Base-by-base conservation (phyloP, 92 coral and sea anemone genomes). In the Epizoanthus rinbou region DNA sequence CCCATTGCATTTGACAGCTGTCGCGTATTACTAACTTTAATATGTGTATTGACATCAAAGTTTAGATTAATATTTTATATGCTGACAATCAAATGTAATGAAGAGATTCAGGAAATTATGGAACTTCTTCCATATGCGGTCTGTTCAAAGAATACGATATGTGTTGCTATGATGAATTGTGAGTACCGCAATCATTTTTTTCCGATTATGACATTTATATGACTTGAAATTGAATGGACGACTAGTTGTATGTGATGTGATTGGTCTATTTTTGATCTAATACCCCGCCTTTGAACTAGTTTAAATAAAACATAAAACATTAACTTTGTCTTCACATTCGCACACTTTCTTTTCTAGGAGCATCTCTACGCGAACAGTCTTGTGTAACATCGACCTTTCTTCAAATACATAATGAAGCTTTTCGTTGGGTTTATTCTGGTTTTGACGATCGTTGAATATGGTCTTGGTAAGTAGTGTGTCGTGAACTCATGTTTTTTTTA, bases 61-160 rank as follows among this genome's bases (percentile, higher is more conserved):
- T 71, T 37, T 45, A 71, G 21, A 71, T 39, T 41, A 71, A 71
- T n/a, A 71, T 71, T 43, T 41, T 19, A 71, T 52, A 52, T 71
- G 57, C 75, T 71, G 58, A 71, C 76, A 71, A 71, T 71, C 58
- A 45, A 70, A 71, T 16, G 31, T 71, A 39, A 39, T 9, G 58
- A 45, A 47, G 21, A 6, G 76, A 7, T 18, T 21, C 73, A 67
- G 73, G 37, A 67, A 67, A 67, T 67, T 67, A 67, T 8, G n/a
- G 39, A 33, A 67, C 22, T 66, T 66, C 72, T 22, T 71, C 53
- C 57, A 37, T 71, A 39, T 71, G 76, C 76, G 76, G 75, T 71
- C 35, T 67, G 3, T 67, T 67, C 50, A 67, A 67, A 33, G 73
- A 67, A 67, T 33, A 2, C 23, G 19, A 19, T 71, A n/a, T 71